Percentiles rank a stretch among this genome's conserved stretches.
Evolutionary conservation across 2,797 vertebrate genomes (phyloP).

Genomic region (Helarctos malayanus): DNA sequence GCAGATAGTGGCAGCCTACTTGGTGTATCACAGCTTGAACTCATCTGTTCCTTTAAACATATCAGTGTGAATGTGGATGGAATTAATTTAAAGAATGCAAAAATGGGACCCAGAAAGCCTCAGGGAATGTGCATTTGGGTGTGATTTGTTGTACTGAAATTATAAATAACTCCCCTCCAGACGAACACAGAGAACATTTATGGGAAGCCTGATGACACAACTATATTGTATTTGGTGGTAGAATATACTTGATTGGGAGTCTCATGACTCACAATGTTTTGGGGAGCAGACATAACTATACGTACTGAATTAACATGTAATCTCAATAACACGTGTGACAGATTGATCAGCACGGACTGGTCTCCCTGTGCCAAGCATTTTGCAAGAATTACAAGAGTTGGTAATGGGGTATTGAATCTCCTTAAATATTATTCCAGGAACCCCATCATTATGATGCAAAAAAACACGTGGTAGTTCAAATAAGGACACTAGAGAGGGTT

Average conservation of each 20-base stretch:
- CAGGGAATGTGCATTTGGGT: background rate
- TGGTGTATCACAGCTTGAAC: background rate
- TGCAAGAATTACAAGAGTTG: background rate
- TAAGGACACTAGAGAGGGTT: background rate
- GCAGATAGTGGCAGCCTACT: background rate
- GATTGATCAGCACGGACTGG: background rate
- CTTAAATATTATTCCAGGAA: background rate
- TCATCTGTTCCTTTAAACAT: slow-evolving; percentile 26
- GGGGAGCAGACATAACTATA: background rate
- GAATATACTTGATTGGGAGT: background rate
- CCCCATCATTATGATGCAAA: background rate
- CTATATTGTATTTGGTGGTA: background rate
- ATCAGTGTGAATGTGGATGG: background rate
- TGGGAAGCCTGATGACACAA: background rate
- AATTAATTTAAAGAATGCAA: slow-evolving; percentile 12
- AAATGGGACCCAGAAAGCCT: background rate
- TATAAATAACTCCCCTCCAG: background rate
- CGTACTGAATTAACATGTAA: background rate
- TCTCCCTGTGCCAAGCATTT: background rate
- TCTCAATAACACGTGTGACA: background rate
- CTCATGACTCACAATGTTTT: background rate
- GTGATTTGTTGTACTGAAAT: slow-evolving; percentile 24
- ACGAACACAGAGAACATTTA: background rate
- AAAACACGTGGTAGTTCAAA: background rate
- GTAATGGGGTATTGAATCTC: background rate